Percentiles rank a stretch among this genome's conserved stretches.
phyloP scores from a whole-genome alignment of 1,140 invertebrate genomes.

The Trachymyrmex cornetzi region DNA sequence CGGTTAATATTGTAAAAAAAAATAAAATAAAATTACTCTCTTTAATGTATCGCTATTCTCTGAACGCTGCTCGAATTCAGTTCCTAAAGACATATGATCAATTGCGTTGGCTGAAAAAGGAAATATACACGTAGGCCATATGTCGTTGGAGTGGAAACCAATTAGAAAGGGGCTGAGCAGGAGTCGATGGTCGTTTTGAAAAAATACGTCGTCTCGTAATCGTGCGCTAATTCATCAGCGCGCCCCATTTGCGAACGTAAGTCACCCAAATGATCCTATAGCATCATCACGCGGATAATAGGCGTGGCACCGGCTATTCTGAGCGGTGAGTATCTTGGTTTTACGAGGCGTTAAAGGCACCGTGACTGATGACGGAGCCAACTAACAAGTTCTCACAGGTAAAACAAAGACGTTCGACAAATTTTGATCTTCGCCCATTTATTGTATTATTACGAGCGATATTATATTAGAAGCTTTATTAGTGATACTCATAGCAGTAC shows the following conservation, averaged over 20 bases:
- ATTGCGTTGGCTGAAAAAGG: slow-evolving; percentile 24
- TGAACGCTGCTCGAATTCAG: background rate
- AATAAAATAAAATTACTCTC: background rate
- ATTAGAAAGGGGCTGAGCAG: slow-evolving; percentile 31
- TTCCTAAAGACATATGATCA: slow-evolving; percentile 2
- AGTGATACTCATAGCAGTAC: too few relatives aligned
- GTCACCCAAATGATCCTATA: slow-evolving; percentile 50
- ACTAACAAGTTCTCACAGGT: slow-evolving; percentile 55
- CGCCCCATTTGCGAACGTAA: slow-evolving; percentile 54
- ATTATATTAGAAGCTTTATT: too few relatives aligned
- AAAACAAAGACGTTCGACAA: slow-evolving; percentile 48
- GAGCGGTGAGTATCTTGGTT: slow-evolving; percentile 58
- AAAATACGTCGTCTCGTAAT: slow-evolving; percentile 47
- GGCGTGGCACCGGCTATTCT: slow-evolving; percentile 62
- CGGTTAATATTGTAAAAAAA: background rate
- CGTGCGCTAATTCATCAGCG: slow-evolving; percentile 53
- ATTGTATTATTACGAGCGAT: background rate
- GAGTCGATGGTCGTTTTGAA: slow-evolving; percentile 41
- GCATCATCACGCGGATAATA: slow-evolving; percentile 39
- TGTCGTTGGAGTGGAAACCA: slow-evolving; percentile 33
- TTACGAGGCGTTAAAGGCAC: slow-evolving; percentile 69
- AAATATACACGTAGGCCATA: slow-evolving; percentile 24
- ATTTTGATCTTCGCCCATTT: slow-evolving; percentile 10
- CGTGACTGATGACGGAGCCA: slow-evolving; percentile 58
- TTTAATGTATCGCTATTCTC: background rate